Base-by-base conservation (phyloP, 2,797 vertebrate genomes). In the Hyperoplus lanceolatus region DNA sequence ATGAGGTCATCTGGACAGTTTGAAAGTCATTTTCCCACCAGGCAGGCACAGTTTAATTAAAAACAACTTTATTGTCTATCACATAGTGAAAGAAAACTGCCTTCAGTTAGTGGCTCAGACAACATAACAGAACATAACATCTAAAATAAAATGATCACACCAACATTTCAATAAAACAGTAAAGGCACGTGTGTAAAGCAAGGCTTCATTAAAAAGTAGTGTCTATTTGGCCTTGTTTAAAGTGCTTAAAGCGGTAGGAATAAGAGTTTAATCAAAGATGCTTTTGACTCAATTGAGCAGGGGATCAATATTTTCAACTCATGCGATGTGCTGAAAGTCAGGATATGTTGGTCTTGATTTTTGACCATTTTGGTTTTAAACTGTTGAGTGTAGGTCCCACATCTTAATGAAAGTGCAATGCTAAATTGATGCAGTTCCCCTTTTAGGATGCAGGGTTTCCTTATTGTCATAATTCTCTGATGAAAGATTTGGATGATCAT, bases 401-500 rank as follows among this genome's bases (percentile, higher is more conserved):
- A 42, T 46, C 41, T 21, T 9, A 53, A 48, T 56, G n/a, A 51
- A 10, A 18, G 15, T 59, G 6, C 8, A 8, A 48, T 4, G 16
- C 42, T 41, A 8, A 41, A 50, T 6, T 54, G n/a, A 14, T 42
- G 4, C 0, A 49, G 6, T 55, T 8, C 11, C 21, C 62, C 57
- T 29, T 16, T 43, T 46, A 42, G 56, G 16, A 61, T 8, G 43
- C 8, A 21, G 6, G 39, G 16, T 54, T 49, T 48, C 49, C 0
- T 62, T 13, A 12, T 46, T 15, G 11, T 65, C 4, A 9, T 12
- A 15, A 45, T 11, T 62, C 5, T 48, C 49, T 29, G 10, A 41
- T 38, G 10, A 67, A 57, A 61, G 5, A 45, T 74, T 18, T 56
- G 12, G 62, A 8, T 12, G 39, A 50, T 69, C 36, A 49, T 71